Conservation (phyloP, 2,888 invertebrate genomes). For the Melolontha melolontha region DNA sequence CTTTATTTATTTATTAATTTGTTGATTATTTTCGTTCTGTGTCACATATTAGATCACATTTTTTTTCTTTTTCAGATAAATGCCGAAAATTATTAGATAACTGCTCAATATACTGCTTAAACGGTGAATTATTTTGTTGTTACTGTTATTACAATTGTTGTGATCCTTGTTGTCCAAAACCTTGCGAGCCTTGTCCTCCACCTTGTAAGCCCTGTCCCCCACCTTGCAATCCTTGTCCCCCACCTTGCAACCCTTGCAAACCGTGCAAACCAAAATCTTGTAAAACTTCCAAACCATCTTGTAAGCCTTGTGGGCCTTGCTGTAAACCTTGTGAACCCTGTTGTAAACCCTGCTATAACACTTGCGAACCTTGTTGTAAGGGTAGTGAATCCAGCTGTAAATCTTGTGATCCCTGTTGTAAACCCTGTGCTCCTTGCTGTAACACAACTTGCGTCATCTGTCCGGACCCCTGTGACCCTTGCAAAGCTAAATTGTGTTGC, state of each 20-base stretch:
- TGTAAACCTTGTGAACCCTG: conserved; percentile 38
- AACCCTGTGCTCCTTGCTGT: conserved; percentile 34
- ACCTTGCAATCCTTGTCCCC: conserved; percentile 34
- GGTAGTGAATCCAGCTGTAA: conserved; percentile 20
- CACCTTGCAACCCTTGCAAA: conserved; percentile 13
- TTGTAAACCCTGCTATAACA: conserved; percentile 25
- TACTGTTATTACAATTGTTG: conserved; percentile 54
- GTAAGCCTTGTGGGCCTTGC: conserved; percentile 29
- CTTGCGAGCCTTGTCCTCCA: conserved; percentile 32
- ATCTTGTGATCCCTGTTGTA: conserved; percentile 16
- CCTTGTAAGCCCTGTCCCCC: conserved; percentile 28
- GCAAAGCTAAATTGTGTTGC: conserved; percentile 41
- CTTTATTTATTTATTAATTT: no score
- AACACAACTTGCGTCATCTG: conserved; percentile 28
- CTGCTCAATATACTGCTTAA: conserved; percentile 56
- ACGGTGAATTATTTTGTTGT: conserved; percentile 60
- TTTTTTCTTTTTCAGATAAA: conserved; percentile 54
- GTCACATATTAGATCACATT: no score
- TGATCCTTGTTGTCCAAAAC: conserved; percentile 14
- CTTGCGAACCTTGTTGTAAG: conserved; percentile 17
- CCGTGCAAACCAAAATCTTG: conserved; percentile 36
- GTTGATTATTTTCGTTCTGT: no score
- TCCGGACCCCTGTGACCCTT: conserved; percentile 45
- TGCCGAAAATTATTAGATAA: conserved; percentile 60
- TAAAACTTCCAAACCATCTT: conserved; percentile 6